Conservation (phyloP, 2,888 invertebrate genomes). For the Iphiclides podalirius region DNA sequence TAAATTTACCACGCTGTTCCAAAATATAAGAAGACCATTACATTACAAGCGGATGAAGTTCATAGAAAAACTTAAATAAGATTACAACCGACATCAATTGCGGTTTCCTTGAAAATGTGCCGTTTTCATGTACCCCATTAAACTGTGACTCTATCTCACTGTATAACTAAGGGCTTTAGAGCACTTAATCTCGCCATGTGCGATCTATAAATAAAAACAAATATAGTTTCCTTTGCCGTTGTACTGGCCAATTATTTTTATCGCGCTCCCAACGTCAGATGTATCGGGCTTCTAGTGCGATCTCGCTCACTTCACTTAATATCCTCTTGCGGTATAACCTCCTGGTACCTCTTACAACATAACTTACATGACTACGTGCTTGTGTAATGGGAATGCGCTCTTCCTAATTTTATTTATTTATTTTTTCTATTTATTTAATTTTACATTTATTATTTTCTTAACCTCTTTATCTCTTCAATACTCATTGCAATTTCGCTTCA, state of each 20-base stretch:
- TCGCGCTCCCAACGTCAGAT: conserved; percentile 23
- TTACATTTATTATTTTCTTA: no score
- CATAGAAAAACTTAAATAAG: no score
- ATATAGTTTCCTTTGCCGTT: conserved; percentile 38
- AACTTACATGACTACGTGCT: conserved; percentile 59
- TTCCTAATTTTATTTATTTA: no score
- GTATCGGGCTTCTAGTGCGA: conserved; percentile 24
- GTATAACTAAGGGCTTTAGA: conserved; percentile 35
- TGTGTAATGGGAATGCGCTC: no score
- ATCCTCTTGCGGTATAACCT: conserved; percentile 42
- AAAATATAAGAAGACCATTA: no score
- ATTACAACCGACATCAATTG: no score
- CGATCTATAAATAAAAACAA: conserved; percentile 44
- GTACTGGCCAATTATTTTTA: conserved; percentile 42
- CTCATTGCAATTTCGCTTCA: no score
- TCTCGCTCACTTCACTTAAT: conserved; percentile 26
- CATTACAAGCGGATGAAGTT: no score
- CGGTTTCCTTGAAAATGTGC: conserved; percentile 3
- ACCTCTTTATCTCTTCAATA: no score
- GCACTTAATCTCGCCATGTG: conserved; percentile 39
- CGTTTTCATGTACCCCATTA: not conserved
- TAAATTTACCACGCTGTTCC: no score
- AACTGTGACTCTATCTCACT: conserved; percentile 16
- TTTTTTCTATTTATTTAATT: no score
- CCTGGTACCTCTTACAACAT: conserved; percentile 66